phyloP scores from a whole-genome alignment of 2,888 invertebrate species.

The Ophraella communa region DNA sequence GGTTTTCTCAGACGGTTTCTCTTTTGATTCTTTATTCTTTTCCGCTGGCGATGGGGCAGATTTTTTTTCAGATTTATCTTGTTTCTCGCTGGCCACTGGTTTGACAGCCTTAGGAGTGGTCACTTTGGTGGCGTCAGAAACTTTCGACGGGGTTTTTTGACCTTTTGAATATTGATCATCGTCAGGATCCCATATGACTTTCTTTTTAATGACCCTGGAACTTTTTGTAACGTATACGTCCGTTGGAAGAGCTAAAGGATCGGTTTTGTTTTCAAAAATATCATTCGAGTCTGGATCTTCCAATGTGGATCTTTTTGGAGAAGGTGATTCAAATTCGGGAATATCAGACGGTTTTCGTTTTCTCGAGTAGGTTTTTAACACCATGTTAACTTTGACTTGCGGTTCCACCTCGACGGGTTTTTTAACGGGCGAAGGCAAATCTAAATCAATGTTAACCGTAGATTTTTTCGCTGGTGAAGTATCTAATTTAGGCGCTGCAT shows the following conservation, averaged over 20 bases:
- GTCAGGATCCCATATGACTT: constrained; percentile 77
- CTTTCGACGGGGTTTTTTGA: not conserved
- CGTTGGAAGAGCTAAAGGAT: constrained; percentile 37
- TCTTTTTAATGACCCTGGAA: constrained; percentile 71
- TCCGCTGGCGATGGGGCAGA: constrained; percentile 9
- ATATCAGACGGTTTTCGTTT: constrained; percentile 50
- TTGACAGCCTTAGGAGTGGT: constrained; percentile 7
- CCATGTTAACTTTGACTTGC: constrained; percentile 50
- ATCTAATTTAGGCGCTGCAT: constrained; percentile 21
- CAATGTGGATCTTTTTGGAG: constrained; percentile 12
- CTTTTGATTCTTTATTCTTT: constrained; percentile 16
- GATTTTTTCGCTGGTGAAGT: constrained; percentile 24
- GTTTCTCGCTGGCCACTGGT: not conserved
- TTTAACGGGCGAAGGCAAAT: constrained; percentile 23
- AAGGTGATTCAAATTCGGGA: constrained; percentile 25
- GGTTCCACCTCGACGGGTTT: constrained; percentile 47
- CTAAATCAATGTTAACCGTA: constrained; percentile 22
- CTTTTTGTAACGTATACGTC: constrained; percentile 57
- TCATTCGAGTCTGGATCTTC: constrained; percentile 17
- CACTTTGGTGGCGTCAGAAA: constrained; percentile 31
- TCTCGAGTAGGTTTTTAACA: constrained; percentile 56
- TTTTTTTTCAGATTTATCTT: constrained; percentile 1
- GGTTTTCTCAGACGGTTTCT: constrained; percentile 32
- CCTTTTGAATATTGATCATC: constrained; percentile 53
- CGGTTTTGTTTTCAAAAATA: constrained; percentile 20